A percentile compares a stretch with the other conserved stretches of the same genome.
Evolutionary conservation across 2,888 invertebrate species (phyloP).

Genomic region (Leptogaster cylindrica): DNA sequence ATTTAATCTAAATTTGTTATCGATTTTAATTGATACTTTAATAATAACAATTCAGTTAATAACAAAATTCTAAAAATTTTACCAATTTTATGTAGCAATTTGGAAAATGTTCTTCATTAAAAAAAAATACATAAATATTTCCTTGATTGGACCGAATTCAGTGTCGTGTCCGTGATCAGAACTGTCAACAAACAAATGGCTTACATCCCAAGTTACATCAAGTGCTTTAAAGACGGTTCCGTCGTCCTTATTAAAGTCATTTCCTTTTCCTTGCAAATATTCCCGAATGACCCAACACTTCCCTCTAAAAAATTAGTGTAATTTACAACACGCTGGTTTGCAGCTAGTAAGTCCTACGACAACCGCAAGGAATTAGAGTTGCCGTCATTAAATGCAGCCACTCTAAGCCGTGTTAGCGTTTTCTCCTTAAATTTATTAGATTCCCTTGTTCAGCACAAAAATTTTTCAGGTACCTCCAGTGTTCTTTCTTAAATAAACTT

Average conservation of each 20-base stretch:
- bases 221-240: not conserved
- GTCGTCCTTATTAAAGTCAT: not conserved
- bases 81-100: too few relatives aligned
- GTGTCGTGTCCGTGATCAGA: too few relatives aligned
- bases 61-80: too few relatives aligned
- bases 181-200: too few relatives aligned
- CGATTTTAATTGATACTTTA: too few relatives aligned
- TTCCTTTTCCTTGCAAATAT: not conserved
- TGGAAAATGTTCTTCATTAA: too few relatives aligned
- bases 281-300: slow-evolving; percentile 18
- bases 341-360: slow-evolving; percentile 13
- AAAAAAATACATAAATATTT: too few relatives aligned
- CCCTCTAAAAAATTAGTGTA: not conserved
- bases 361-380: slow-evolving; percentile 11
- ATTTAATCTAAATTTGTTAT: too few relatives aligned
- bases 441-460: not conserved
- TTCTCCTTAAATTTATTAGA: slow-evolving; percentile 19
- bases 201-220: not conserved
- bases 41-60: too few relatives aligned
- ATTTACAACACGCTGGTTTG: slow-evolving; percentile 21
- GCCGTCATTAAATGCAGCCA: slow-evolving; percentile 19
- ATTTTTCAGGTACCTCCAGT: not conserved
- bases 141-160: too few relatives aligned
- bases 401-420: not conserved
- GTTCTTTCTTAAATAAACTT: slow-evolving; percentile 19